These are phyloP conservation scores for Lycophotia porphyrea DNA, from an alignment of 2,888 invertebrate species.

Conservation along the genomic window DNA sequence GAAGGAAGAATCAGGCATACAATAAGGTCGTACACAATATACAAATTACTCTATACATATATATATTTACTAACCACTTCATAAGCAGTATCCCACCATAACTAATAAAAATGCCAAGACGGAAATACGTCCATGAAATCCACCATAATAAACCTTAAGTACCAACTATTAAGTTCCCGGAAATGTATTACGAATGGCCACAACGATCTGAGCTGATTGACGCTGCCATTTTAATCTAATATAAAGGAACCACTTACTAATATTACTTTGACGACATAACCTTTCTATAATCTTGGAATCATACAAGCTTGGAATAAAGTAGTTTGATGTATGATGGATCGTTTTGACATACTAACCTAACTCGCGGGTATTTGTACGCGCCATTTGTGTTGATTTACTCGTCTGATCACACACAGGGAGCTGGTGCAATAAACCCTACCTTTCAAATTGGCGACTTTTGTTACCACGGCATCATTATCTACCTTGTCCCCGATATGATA, in stretches of 20 bases:
- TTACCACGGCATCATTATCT: background rate
- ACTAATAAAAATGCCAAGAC: conserved; percentile 40
- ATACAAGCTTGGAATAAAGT: conserved; percentile 27
- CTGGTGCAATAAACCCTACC: background rate
- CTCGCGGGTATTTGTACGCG: background rate
- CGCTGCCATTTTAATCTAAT: conserved; percentile 60
- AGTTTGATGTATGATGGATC: conserved; percentile 4
- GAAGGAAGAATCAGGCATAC: background rate
- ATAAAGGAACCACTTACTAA: conserved; percentile 59
- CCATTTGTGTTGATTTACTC: background rate
- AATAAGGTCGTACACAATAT: background rate
- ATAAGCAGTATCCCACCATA: background rate
- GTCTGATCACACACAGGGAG: background rate
- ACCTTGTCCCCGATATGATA: background rate
- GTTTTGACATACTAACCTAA: background rate
- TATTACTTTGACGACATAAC: conserved; percentile 52
- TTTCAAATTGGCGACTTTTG: background rate
- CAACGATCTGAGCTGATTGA: conserved; percentile 22
- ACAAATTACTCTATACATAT: background rate
- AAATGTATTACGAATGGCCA: conserved; percentile 19
- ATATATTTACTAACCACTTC: background rate
- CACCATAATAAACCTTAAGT: conserved; percentile 23
- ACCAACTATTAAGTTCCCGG: conserved; percentile 26
- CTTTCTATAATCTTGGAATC: conserved; percentile 19
- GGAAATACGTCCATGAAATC: conserved; percentile 20